Conservation (phyloP, 2,888 invertebrate genomes). For the Andrena camellia region DNA sequence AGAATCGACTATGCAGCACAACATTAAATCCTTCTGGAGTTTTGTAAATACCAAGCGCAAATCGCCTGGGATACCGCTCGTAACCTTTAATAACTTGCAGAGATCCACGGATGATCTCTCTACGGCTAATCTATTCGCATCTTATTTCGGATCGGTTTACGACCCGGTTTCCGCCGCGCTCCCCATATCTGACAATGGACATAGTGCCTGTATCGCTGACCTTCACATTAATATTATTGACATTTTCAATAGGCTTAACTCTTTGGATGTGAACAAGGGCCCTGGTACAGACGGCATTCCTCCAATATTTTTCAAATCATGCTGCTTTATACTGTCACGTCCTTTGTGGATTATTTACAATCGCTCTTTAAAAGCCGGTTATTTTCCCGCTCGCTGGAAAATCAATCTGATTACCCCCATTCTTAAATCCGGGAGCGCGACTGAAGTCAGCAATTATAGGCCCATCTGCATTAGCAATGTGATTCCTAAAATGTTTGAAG, state of each 20-base stretch:
- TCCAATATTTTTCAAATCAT: slow-evolving; percentile 25
- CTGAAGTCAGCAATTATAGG: too few species aligned
- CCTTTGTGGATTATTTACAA: slow-evolving; percentile 47
- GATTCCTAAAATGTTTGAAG: too few species aligned
- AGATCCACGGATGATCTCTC: too few species aligned
- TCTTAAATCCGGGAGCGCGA: slow-evolving; percentile 34
- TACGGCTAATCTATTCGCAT: too few species aligned
- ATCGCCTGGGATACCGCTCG: too few species aligned
- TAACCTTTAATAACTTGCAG: too few species aligned
- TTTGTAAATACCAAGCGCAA: too few species aligned
- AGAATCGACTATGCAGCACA: too few species aligned
- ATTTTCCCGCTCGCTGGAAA: slow-evolving; percentile 57
- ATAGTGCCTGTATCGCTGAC: background rate
- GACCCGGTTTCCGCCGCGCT: too few species aligned
- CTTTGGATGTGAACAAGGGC: background rate
- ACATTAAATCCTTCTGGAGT: too few species aligned
- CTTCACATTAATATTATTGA: background rate
- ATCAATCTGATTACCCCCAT: slow-evolving; percentile 40
- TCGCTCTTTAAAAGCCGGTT: slow-evolving; percentile 9
- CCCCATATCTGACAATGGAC: background rate
- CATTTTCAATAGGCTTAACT: background rate
- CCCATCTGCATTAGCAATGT: too few species aligned
- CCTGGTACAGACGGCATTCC: slow-evolving; percentile 13
- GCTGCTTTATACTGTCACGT: slow-evolving; percentile 16
- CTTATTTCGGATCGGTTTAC: too few species aligned